Percentiles rank a stretch among this genome's conserved stretches.
These are phyloP conservation scores for Chloroclystis v-ata DNA, from an alignment of 2,888 invertebrate species.

Conservation along the genomic window DNA sequence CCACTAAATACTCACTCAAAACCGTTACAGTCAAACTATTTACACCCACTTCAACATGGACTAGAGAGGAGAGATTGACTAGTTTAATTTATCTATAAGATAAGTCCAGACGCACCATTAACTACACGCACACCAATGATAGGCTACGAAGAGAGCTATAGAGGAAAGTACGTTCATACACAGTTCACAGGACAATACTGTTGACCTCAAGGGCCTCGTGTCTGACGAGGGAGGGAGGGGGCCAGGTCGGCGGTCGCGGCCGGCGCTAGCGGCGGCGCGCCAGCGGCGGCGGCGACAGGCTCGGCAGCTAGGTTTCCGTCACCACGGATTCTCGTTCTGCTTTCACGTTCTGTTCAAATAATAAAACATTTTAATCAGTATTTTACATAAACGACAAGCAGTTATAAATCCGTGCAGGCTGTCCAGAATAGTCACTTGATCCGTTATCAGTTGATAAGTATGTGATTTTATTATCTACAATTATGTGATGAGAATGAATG, in stretches of 20 bases:
- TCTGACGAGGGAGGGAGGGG: background rate
- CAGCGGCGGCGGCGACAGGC: conserved; percentile 34
- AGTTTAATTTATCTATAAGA: background rate
- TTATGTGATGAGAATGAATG: no score
- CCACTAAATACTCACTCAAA: conserved; percentile 10
- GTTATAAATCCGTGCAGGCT: no score
- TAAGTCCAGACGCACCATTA: background rate
- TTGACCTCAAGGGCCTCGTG: no score
- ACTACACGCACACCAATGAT: background rate
- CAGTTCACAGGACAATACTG: no score
- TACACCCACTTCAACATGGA: background rate
- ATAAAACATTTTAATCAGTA: no score
- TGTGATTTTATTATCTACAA: no score
- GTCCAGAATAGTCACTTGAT: no score
- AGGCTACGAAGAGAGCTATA: conserved; percentile 1
- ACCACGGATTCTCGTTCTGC: conserved; percentile 82
- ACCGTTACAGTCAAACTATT: background rate
- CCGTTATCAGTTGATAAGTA: no score
- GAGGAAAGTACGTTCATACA: no score
- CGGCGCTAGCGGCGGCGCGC: conserved; percentile 28
- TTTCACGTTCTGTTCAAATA: conserved; percentile 81
- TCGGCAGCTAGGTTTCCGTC: conserved; percentile 68
- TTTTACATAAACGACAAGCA: no score
- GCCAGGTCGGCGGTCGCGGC: background rate
- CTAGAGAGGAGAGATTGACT: background rate